Conservation (phyloP, 2,113 vertebrate genomes). For the Grammomys surdaster region DNA sequence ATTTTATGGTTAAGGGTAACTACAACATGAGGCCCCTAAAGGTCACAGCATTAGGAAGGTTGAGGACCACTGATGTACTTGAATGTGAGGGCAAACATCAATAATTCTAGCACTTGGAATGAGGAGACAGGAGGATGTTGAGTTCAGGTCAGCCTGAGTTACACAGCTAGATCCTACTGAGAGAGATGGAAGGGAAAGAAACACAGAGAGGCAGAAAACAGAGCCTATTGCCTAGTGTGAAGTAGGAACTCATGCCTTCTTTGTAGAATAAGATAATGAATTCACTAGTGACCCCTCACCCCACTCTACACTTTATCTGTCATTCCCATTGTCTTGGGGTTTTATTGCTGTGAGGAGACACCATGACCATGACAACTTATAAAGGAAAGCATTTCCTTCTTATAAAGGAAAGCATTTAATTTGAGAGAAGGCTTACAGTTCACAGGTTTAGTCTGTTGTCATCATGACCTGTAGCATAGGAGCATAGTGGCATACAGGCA, state of each 20-base stretch:
- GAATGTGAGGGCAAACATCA: not conserved
- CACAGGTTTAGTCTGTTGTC: too few relatives aligned
- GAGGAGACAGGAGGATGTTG: not conserved
- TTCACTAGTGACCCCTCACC: not conserved
- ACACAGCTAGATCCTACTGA: not conserved
- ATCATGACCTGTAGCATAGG: too few relatives aligned
- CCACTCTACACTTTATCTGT: not conserved
- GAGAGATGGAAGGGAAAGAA: not conserved
- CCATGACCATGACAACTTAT: too few relatives aligned
- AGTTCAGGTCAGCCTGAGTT: not conserved
- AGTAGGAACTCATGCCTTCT: not conserved
- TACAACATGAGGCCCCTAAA: too few relatives aligned
- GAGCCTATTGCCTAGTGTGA: not conserved
- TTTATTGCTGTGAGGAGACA: too few relatives aligned
- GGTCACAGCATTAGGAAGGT: too few relatives aligned
- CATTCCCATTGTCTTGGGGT: not conserved
- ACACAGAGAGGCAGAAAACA: not conserved
- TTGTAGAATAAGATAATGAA: not conserved
- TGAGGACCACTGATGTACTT: too few relatives aligned
- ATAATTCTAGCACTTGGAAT: not conserved
- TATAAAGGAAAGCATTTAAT: too few relatives aligned
- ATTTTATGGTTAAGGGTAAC: too few relatives aligned
- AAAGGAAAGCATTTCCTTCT: too few relatives aligned
- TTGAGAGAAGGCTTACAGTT: too few relatives aligned
- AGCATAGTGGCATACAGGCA: too few relatives aligned